phyloP scores from a whole-genome alignment of 2,797 vertebrate species.

The Sebastes taczanowskii region DNA sequence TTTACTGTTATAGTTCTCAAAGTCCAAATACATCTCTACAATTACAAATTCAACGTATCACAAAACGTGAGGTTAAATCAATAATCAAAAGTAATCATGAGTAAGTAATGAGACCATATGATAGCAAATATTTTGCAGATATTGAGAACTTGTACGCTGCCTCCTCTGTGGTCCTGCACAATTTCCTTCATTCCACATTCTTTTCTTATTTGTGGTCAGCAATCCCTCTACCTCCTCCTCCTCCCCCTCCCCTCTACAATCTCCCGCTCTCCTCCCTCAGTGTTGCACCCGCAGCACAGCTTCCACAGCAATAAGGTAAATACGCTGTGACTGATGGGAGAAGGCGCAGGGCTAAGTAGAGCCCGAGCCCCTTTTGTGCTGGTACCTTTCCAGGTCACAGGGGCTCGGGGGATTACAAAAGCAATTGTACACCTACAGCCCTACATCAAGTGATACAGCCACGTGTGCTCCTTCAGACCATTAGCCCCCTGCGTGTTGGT shows the following conservation, averaged over 20 bases:
- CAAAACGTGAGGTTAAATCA: not conserved
- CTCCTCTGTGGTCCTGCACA: not conserved
- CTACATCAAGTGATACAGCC: conserved; percentile 47
- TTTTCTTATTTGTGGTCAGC: conserved; percentile 12
- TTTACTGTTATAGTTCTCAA: not conserved
- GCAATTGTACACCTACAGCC: conserved; percentile 63
- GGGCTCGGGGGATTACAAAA: conserved; percentile 55
- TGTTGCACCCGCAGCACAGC: not conserved
- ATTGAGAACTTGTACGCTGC: not conserved
- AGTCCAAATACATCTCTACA: not conserved
- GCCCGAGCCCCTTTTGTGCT: conserved; percentile 36
- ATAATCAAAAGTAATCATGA: not conserved
- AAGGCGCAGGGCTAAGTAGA: conserved; percentile 42
- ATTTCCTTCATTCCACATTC: conserved; percentile 2
- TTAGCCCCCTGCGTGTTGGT: conserved; percentile 45
- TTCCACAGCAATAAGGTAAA: conserved; percentile 40
- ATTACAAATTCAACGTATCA: not conserved
- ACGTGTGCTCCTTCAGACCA: conserved; percentile 35
- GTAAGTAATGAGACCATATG: not conserved
- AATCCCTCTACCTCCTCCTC: not conserved
- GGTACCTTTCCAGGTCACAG: conserved; percentile 43
- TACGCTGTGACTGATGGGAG: conserved; percentile 51
- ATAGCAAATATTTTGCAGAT: not conserved
- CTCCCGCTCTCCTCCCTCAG: not conserved
- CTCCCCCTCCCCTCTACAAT: not conserved